Evolutionary conservation across 2,797 vertebrate species (phyloP), one percentile per base, ranked within the genome.

Genomic region (Cossypha caffra): DNA sequence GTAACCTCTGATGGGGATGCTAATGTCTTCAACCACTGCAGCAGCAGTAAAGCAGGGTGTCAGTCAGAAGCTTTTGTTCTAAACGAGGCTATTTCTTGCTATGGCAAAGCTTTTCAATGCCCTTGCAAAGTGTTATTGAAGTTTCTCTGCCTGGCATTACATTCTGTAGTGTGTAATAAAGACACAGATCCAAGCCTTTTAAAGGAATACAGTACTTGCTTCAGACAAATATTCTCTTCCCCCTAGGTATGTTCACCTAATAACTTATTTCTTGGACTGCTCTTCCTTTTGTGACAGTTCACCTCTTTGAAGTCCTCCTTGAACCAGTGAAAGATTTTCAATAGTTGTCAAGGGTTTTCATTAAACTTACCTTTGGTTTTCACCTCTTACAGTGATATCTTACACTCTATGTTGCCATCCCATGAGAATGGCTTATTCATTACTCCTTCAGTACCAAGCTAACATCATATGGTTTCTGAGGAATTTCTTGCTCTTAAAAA

Each of bases 221-320:
- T 52, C 84, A 78, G 16, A 31, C 31, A 90, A 81, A 57, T 72
- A 67, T 58, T 37, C 5, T 88, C 94, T 95, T 92, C 61, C 31
- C 28, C 10, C 16, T 58, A 61, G 9, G 6, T 86, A 13, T 38
- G 43, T 67, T 94, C 54, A 54, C 38, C 26, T 78, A 42, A 20
- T 55, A 81, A 37, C 37, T 43, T 59, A 20, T 78, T 69, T 77
- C 33, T 51, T 31, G 48, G 62, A 33, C 25, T 88, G 24, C 31
- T 84, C 3, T 76, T 93, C 37, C 78, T 59, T 90, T 80, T 61
- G 42, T 90, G 69, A 76, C 59, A 77, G n/a, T 38, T 75, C 43
- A 33, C 40, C 25, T 24, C 48, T 97, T 86, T 78, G 43, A 92
- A 94, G 50, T 88, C 61, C 14, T 89, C 26, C 92, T 95, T 94